Evolutionary conservation across 2,797 vertebrate species (phyloP).

Genomic region (Dendrocincla fuliginosa): DNA sequence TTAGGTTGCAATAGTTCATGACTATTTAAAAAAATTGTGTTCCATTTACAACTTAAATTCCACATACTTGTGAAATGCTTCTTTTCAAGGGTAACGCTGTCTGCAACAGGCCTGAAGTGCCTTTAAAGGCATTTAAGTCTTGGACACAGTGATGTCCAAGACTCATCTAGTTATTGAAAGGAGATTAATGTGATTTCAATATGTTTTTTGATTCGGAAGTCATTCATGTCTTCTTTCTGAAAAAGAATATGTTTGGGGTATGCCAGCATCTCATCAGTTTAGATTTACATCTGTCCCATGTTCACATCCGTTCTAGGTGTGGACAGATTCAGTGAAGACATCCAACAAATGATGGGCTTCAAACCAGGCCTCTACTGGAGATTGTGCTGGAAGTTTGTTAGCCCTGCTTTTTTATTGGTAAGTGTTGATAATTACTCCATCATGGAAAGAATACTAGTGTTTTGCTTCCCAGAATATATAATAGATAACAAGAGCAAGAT

Average conservation of each 20-base stretch:
- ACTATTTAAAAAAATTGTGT: not conserved
- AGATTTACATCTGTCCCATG: not conserved
- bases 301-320: constrained; percentile 81
- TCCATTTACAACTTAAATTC: not conserved
- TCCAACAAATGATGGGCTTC: constrained; percentile 97
- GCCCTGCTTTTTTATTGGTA: constrained; percentile 94
- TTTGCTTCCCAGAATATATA: not conserved
- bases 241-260: not conserved
- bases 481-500: not conserved
- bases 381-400: constrained; percentile 98
- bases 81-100: not conserved
- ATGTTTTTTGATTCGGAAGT: not conserved
- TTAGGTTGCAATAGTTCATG: not conserved
- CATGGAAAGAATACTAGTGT: not conserved
- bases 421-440: constrained; percentile 14
- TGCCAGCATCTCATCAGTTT: not conserved
- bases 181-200: not conserved
- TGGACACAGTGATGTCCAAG: not conserved
- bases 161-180: not conserved
- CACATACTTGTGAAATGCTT: not conserved
- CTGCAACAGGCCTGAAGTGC: not conserved
- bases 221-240: not conserved
- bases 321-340: constrained; percentile 97
- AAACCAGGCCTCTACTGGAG: constrained; percentile 98
- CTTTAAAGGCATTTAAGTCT: not conserved